Base-by-base conservation (phyloP, 2,113 vertebrate species). In the Equus quagga region DNA sequence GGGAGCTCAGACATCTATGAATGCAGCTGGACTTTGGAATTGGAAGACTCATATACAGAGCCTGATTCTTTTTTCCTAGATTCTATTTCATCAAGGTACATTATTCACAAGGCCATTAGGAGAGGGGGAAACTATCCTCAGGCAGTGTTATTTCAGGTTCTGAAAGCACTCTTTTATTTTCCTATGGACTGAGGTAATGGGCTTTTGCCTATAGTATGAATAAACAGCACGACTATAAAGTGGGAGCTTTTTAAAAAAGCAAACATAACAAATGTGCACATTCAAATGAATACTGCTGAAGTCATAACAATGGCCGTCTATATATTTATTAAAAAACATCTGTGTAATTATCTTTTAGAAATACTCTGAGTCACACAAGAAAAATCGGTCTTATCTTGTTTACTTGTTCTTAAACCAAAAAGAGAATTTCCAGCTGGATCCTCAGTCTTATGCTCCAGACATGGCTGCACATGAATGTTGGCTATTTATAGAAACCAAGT, bases 61-160 rank as follows among this genome's bases (percentile, higher is more conserved):
- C 33, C 18, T 95, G 92, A 97, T 64, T 89, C 62, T 84, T 62
- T 95, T 60, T 89, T 69, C 58, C 92, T 91, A 81, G 92, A 69
- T 75, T 93, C 69, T 84, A 51, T 79, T 62, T 82, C 91, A 94
- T 91, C 70, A 81, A 70, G 75, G 90, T 84, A 21, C 10, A 94
- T 79, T 87, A 92, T 65, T 97, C 76, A 97, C 24, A 46, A 94
- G 69, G 82, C 64, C 64, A 54, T 62, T 13, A 18, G 54, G 28
- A 92, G 46, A 83, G 54, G 11, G 11, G 33, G 51, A 78, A 92
- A 80, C 28, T 70, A 65, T 44, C 89, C 70, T 69, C 8, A 70
- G 80, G 78, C 67, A 75, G 72, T 91, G 36, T 62, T 58, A 69
- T 84, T 75, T 92, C 49, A 13, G 2, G 91, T 73, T 93, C 92